phyloP scores from a whole-genome alignment of 2,113 vertebrate genomes.

The Takifugu flavidus region DNA sequence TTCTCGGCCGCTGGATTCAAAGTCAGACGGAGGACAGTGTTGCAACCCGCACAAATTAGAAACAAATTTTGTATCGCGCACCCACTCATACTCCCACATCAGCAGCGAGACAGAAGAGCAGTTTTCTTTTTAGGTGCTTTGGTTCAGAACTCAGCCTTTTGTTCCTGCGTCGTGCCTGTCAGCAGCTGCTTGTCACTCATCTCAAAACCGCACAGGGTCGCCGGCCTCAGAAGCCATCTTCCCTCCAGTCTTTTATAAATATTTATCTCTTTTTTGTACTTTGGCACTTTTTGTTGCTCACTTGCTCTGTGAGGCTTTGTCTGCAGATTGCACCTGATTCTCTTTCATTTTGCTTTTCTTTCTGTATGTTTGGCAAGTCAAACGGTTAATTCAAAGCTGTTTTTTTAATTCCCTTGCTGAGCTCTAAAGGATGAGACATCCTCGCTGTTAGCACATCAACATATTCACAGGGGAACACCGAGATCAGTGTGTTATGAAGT shows the following conservation, averaged over 20 bases:
- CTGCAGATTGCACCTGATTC: background rate
- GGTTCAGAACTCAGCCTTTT: conserved; percentile 29
- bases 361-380: conserved; percentile 2
- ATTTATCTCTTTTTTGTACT: background rate
- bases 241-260: background rate
- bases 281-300: background rate
- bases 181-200: conserved; percentile 3
- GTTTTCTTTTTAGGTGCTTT: conserved; percentile 28
- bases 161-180: conserved; percentile 27
- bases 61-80: background rate
- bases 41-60: background rate
- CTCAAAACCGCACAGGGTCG: conserved; percentile 9
- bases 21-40: conserved; percentile 1
- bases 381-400: conserved; percentile 7
- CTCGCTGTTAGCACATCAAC: conserved; percentile 1
- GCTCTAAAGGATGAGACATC: conserved; percentile 11
- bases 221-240: conserved; percentile 6
- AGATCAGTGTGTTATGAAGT: background rate
- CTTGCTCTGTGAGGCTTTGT: background rate
- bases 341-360: no score
- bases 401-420: background rate
- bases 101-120: conserved; percentile 24
- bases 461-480: background rate
- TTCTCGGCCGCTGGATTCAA: no score
- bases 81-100: conserved; percentile 12